Evolutionary conservation across 2,797 vertebrate species (phyloP).

Genomic region (Alfaro cultratus): DNA sequence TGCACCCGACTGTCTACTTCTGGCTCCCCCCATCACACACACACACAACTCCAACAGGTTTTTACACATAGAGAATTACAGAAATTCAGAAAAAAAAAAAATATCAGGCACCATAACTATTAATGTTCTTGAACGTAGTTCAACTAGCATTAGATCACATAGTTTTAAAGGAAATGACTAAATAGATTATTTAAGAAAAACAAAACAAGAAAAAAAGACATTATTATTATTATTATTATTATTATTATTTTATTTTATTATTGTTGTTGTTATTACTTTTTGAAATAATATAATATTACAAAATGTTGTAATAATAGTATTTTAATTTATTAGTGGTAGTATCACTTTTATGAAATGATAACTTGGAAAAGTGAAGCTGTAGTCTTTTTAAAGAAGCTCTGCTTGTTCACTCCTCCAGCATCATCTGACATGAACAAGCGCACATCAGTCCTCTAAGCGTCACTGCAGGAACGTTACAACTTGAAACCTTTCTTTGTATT

Average conservation of each 20-base stretch:
- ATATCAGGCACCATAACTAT: not conserved
- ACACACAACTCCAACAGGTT: not conserved
- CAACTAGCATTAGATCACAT: not conserved
- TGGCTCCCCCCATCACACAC: too few species aligned
- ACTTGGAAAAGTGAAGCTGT: not conserved
- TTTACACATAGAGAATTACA: not conserved
- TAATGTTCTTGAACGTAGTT: constrained; percentile 19
- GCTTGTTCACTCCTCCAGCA: not conserved
- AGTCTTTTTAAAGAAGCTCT: not conserved
- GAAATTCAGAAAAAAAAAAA: not conserved
- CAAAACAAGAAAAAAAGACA: not conserved
- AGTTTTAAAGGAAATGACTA: not conserved
- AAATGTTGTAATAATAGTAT: not conserved
- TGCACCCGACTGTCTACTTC: too few species aligned
- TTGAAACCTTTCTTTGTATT: constrained; percentile 28
- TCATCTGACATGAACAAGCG: not conserved
- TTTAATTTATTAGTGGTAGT: not conserved
- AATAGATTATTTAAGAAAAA: not conserved
- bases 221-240: not conserved
- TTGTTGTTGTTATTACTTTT: not conserved
- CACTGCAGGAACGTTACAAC: constrained; percentile 6
- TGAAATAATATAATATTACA: too few species aligned
- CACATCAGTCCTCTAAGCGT: constrained; percentile 7
- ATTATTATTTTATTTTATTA: not conserved
- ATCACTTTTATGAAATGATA: not conserved